Evolutionary conservation across 2,888 invertebrate genomes (phyloP), one percentile per base, ranked within the genome.

Genomic region (Latheticus oryzae): DNA sequence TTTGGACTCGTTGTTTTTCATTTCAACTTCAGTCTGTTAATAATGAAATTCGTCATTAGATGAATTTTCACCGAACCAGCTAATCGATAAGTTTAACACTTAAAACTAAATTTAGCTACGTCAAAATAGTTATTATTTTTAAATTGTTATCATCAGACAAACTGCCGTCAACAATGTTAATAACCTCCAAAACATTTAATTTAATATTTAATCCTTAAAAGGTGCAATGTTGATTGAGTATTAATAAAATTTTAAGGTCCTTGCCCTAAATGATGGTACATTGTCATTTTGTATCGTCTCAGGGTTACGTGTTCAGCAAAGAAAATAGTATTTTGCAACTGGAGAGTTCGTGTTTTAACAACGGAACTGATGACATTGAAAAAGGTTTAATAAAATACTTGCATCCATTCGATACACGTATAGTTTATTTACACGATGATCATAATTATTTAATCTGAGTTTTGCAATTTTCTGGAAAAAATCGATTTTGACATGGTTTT

Each of bases 311-410:
- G 60, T 40, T 24, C 24, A 19, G 64, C 47, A 59, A 61, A 38
- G 37, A 16, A 59, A 61, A 60, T 54, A 32, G 40, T 28, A 51
- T 59, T 61, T 53, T 37, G 51, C 47, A 63, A 61, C 40, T n/a
- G n/a, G 15, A 7, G 9, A 50, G 53, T 61, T 63, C 54, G 51
- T 43, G 47, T 50, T 32, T 48, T 59, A 57, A 37, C 55, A 66
- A 61, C 65, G 66, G 68, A 65, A 65, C 62, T 65, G 54, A 33
- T 61, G 69, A 63, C 63, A 65, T 61, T 68, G 69, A 62, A 60
- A 59, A 48, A 45, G 40, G 47, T 35, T 57, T 53, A 58, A 53
- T 53, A 8, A n/a, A 15, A 12, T 48, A 35, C 48, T 23, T 48
- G 48, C 21, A 16, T 37, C 21, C 23, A 45, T 54, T 54, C 35